These are phyloP conservation scores for Tadarida brasiliensis DNA, from an alignment of 2,797 vertebrate genomes.

Conservation along the genomic window DNA sequence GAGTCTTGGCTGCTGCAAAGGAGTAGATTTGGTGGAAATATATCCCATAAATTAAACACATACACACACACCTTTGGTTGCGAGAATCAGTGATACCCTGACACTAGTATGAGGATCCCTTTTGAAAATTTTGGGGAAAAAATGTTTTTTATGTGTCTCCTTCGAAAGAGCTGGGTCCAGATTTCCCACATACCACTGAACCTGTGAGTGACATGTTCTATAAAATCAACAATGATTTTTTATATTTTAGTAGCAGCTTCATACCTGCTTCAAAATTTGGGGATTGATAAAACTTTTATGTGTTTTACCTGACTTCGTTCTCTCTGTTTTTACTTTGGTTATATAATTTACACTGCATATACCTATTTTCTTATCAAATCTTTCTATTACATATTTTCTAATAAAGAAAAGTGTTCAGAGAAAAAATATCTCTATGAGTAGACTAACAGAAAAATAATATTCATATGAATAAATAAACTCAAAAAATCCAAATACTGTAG, in stretches of 20 bases:
- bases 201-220: not conserved
- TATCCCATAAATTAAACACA: not conserved
- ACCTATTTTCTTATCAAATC: not conserved
- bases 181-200: not conserved
- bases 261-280: not conserved
- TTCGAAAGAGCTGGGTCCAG: not conserved
- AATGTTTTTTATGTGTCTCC: not conserved
- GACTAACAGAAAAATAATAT: not conserved
- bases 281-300: not conserved
- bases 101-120: not conserved
- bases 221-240: not conserved
- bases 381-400: not conserved
- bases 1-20: not conserved
- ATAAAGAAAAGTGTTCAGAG: not conserved
- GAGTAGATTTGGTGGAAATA: not conserved
- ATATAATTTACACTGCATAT: not conserved
- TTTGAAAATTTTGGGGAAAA: not conserved
- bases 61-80: not conserved
- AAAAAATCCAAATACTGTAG: not conserved
- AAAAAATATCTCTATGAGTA: not conserved
- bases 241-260: not conserved
- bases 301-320: not conserved
- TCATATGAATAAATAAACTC: not conserved
- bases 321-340: constrained; percentile 6
- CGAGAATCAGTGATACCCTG: not conserved